These are phyloP conservation scores for Pheosia tremula DNA, from an alignment of 2,888 invertebrate species.

Conservation along the genomic window DNA sequence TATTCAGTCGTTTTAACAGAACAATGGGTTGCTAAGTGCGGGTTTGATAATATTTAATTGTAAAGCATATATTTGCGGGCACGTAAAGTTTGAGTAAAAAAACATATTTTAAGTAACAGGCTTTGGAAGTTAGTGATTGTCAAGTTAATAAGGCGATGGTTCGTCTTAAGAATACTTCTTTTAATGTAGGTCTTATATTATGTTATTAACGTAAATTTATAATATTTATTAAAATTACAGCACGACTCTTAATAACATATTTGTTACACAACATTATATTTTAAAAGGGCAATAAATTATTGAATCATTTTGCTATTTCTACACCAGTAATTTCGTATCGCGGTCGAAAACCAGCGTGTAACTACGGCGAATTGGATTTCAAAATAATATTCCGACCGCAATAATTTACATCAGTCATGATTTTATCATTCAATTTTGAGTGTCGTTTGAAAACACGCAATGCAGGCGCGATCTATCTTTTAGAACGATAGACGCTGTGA, in stretches of 20 bases:
- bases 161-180: no score
- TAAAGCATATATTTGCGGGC: no score
- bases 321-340: not conserved
- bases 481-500: conserved; percentile 38
- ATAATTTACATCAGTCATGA: conserved; percentile 30
- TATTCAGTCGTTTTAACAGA: not conserved
- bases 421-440: conserved; percentile 29
- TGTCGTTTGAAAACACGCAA: conserved; percentile 40
- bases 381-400: conserved; percentile 1
- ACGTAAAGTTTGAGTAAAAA: no score
- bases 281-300: not conserved
- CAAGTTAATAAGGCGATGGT: no score
- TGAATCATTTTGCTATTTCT: not conserved
- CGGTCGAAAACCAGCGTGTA: conserved; percentile 12
- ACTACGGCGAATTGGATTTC: conserved; percentile 17
- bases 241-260: no score
- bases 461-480: conserved; percentile 45
- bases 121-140: no score
- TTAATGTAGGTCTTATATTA: no score
- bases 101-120: no score
- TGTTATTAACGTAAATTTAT: no score
- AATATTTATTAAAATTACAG: no score
- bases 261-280: not conserved
- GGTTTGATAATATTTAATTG: no score
- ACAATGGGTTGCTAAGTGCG: no score